Base-by-base conservation (phyloP, 2,113 vertebrate genomes). In the Tylochromis polylepis region DNA sequence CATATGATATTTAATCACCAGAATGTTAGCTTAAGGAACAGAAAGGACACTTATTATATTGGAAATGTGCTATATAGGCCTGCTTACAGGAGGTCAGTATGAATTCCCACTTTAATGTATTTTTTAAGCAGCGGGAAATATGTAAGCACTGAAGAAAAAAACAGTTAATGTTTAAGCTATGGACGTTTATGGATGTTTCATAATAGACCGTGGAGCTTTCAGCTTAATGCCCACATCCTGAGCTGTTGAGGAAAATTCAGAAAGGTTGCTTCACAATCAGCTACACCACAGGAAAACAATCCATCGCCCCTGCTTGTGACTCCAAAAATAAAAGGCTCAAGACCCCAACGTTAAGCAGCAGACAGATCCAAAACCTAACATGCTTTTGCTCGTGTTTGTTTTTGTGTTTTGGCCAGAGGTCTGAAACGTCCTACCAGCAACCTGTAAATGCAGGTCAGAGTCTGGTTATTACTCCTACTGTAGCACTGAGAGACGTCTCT, bases 1-100 rank as follows among this genome's bases (percentile, higher is more conserved):
- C 88, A 89, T 93, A 92, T 84, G 57, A 87, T 94, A 94, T 95
- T 93, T 95, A 93, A 95, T 94, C 93, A 56, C 87, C 85, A 92
- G 93, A 95, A 95, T 95, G 93, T 94, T 92, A 89, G 75, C 83
- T 59, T 89, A 88, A 89, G 85, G 51, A 88, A 90, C 83, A 36
- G 82, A 49, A 59, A 24, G 43, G 72, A 84, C 58, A 67, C 56
- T 43, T 92, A 65, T 85, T 86, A 60, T 79, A 27, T 36, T 79
- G 85, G 80, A 83, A 81, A 86, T 81, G 55, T 79, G 57, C 77
- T 60, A 46, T 72, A 57, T 77, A 72, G 75, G 49, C 86, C 62
- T 85, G 34, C 88, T 90, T 84, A 88, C 78, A 53, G 86, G 86
- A 79, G 65, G 89, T 92, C 85, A 84, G 87, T 91, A 87, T 82